These are phyloP conservation scores for Rhinoptilus africanus DNA, from an alignment of 2,113 vertebrate species.

Conservation along the genomic window DNA sequence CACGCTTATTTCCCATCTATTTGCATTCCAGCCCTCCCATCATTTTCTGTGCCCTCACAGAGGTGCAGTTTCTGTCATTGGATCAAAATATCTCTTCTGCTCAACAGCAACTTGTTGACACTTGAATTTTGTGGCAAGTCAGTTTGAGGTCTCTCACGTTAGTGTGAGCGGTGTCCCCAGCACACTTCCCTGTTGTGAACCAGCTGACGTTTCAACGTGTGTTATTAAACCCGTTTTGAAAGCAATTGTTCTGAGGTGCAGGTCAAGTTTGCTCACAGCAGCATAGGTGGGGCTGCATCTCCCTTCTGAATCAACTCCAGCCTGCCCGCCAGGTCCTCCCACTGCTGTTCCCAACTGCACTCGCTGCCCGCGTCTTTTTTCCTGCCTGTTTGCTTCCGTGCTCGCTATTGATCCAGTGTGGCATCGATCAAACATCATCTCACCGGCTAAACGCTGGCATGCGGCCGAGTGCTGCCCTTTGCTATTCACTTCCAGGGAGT, in stretches of 20 bases:
- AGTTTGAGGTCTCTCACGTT: not conserved
- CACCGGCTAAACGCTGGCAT: not conserved
- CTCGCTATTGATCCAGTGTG: not conserved
- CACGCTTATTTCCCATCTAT: not conserved
- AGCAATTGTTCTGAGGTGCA: not conserved
- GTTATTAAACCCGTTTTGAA: not conserved
- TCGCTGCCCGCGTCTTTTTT: not conserved
- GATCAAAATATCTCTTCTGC: not conserved
- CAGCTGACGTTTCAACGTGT: not conserved
- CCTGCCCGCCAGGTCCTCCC: not conserved
- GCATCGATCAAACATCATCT: not conserved
- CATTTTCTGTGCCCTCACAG: not conserved
- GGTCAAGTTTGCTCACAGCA: not conserved
- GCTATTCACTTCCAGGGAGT: not conserved
- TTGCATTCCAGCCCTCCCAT: not conserved
- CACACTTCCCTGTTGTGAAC: not conserved
- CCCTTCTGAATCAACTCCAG: not conserved
- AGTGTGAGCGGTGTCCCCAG: not conserved
- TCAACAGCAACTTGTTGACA: not conserved
- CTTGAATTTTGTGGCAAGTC: not conserved
- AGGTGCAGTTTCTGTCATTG: not conserved
- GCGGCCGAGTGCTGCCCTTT: not conserved
- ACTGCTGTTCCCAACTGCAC: not conserved
- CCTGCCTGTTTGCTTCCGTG: not conserved
- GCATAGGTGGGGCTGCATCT: conserved; percentile 17